Evolutionary conservation across 2,113 vertebrate genomes (phyloP).

Genomic region (Notechis scutatus): DNA sequence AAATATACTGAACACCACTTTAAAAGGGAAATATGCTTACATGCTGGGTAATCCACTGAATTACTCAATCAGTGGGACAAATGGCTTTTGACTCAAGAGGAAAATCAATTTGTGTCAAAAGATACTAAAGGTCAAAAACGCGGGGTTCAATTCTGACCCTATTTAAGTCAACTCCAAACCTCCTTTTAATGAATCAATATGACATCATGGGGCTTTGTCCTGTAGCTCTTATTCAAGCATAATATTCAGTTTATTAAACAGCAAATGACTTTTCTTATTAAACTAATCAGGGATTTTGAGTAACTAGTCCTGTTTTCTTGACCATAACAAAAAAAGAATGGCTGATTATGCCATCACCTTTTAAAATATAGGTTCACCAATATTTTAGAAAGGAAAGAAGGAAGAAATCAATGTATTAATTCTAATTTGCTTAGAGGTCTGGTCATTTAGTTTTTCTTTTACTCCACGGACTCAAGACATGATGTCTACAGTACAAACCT

Average conservation of each 20-base stretch:
- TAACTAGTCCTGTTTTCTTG: neutral
- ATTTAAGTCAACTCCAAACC: slow-evolving; percentile 13
- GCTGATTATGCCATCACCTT: neutral
- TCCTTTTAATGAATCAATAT: slow-evolving; percentile 22
- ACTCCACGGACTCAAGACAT: neutral
- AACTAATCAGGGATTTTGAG: neutral
- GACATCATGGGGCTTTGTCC: slow-evolving; percentile 2
- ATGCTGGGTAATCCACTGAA: neutral
- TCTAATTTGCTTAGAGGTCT: neutral
- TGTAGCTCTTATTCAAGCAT: neutral
- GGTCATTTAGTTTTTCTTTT: neutral
- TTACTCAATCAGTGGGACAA: slow-evolving; percentile 19
- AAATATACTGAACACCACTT: neutral
- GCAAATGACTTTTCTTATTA: neutral
- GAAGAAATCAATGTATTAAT: neutral
- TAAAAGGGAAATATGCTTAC: slow-evolving; percentile 6
- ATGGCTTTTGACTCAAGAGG: neutral
- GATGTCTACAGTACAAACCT: neutral
- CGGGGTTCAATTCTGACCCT: slow-evolving; percentile 13
- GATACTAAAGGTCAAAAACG: neutral
- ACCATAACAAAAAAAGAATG: neutral
- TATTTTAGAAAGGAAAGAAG: neutral
- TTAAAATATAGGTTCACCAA: neutral
- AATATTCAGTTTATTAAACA: neutral
- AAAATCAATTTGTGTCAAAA: neutral